These are phyloP conservation scores for Dendropsophus ebraccatus DNA, from an alignment of 2,113 vertebrate genomes.

Conservation along the genomic window DNA sequence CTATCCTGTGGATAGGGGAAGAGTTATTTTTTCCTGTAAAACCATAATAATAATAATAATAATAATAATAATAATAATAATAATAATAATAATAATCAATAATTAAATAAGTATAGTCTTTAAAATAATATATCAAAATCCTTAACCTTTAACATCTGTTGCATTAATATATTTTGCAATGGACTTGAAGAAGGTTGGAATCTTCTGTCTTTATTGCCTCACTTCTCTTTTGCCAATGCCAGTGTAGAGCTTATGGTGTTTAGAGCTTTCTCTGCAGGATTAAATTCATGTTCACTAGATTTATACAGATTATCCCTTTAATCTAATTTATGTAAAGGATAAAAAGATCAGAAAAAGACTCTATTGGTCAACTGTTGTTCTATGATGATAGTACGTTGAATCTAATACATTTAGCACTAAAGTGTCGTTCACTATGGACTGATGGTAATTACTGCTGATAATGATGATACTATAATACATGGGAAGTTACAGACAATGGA, in stretches of 20 bases:
- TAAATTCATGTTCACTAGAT: constrained; percentile 61
- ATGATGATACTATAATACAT: background rate
- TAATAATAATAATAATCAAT: no score
- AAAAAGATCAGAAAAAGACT: background rate
- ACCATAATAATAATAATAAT: no score
- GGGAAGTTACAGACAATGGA: background rate
- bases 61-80: no score
- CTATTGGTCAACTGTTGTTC: constrained; percentile 4
- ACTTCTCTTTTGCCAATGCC: background rate
- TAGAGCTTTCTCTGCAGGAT: constrained; percentile 57
- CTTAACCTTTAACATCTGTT: background rate
- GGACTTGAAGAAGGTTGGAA: background rate
- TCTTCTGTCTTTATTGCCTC: background rate
- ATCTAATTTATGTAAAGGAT: constrained; percentile 63
- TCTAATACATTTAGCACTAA: background rate
- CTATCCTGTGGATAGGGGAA: no score
- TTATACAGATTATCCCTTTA: constrained; percentile 65
- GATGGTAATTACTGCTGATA: background rate
- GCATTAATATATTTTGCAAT: background rate
- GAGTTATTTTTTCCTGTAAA: no score
- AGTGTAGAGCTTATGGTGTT: constrained; percentile 42
- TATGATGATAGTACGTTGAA: background rate
- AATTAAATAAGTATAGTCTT: background rate
- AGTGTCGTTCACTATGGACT: background rate
- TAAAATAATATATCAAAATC: background rate